These are phyloP conservation scores for Myripristis jacobus DNA, from an alignment of 2,797 vertebrate species.

Conservation along the genomic window DNA sequence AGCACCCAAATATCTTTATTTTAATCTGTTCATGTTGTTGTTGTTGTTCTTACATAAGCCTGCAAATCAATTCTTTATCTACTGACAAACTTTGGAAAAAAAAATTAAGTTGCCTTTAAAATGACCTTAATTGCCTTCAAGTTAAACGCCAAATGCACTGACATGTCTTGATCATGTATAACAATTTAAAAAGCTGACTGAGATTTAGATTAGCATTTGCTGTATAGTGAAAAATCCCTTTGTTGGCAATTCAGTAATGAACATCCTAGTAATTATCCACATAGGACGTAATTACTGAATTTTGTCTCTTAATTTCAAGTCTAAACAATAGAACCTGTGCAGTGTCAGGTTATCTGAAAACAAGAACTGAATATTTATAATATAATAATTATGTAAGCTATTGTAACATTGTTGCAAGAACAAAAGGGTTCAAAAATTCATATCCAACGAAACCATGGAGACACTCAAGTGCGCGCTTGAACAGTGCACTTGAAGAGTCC, in stretches of 20 bases:
- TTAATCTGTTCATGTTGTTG: constrained; percentile 32
- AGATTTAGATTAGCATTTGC: constrained; percentile 21
- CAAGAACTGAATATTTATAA: constrained; percentile 25
- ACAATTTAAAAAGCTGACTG: constrained; percentile 35
- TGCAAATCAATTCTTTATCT: constrained; percentile 63
- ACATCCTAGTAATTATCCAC: constrained; percentile 46
- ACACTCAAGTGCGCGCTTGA: constrained; percentile 38
- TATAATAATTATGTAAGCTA: constrained; percentile 40
- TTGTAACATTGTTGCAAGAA: constrained; percentile 28
- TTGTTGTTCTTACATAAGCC: constrained; percentile 52
- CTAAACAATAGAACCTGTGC: constrained; percentile 55
- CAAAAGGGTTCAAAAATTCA: constrained; percentile 31
- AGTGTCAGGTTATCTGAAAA: constrained; percentile 47
- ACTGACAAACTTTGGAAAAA: constrained; percentile 59
- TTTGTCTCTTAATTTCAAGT: constrained; percentile 56
- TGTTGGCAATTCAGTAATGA: constrained; percentile 34
- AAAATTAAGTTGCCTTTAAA: constrained; percentile 18
- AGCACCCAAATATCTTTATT: constrained; percentile 72
- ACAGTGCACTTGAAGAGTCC: constrained; percentile 45
- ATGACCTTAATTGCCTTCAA: constrained; percentile 37
- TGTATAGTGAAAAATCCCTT: constrained; percentile 20
- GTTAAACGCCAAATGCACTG: constrained; percentile 56
- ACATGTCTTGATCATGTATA: constrained; percentile 41
- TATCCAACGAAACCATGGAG: constrained; percentile 38
- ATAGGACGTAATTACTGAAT: constrained; percentile 62